Evolutionary conservation across 1,140 invertebrate species (phyloP).

Genomic region (Rhynchophorus ferrugineus): DNA sequence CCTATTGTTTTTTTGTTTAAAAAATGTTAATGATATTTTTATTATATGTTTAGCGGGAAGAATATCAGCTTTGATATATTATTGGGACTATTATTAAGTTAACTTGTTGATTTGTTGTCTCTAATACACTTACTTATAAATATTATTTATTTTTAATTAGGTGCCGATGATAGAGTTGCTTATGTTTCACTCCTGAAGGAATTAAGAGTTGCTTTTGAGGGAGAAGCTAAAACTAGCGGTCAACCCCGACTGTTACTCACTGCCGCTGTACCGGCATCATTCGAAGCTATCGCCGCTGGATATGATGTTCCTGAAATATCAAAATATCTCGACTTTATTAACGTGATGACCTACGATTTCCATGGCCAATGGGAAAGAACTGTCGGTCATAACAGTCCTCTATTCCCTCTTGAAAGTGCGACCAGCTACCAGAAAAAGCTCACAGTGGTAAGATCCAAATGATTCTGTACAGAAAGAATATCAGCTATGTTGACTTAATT

Average conservation of each 20-base stretch:
- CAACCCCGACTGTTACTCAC: slow-evolving; percentile 76
- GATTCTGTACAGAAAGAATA: no score
- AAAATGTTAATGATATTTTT: no score
- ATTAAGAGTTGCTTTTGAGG: slow-evolving; percentile 81
- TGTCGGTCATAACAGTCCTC: slow-evolving; percentile 86
- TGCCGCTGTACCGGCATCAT: slow-evolving; percentile 85
- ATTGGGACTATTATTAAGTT: no score
- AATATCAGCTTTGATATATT: no score
- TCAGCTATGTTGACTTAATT: no score
- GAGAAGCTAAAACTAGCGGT: slow-evolving; percentile 60
- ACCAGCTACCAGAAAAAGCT: slow-evolving; percentile 85
- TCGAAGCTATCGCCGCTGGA: slow-evolving; percentile 87
- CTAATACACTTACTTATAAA: no score
- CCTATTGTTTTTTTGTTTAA: no score
- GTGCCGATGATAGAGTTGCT: slow-evolving; percentile 73
- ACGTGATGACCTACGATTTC: slow-evolving; percentile 93
- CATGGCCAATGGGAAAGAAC: slow-evolving; percentile 89
- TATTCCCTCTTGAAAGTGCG: slow-evolving; percentile 81
- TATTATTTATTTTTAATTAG: no score
- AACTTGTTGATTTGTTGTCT: no score
- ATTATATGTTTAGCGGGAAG: no score
- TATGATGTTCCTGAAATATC: slow-evolving; percentile 91
- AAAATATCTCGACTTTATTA: slow-evolving; percentile 89
- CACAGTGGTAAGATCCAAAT: slow-evolving; percentile 63
- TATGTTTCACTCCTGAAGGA: slow-evolving; percentile 79